Evolutionary conservation across 2,797 vertebrate genomes (phyloP), one percentile per base, ranked within the genome.

Genomic region (Rousettus madagascariensis): DNA sequence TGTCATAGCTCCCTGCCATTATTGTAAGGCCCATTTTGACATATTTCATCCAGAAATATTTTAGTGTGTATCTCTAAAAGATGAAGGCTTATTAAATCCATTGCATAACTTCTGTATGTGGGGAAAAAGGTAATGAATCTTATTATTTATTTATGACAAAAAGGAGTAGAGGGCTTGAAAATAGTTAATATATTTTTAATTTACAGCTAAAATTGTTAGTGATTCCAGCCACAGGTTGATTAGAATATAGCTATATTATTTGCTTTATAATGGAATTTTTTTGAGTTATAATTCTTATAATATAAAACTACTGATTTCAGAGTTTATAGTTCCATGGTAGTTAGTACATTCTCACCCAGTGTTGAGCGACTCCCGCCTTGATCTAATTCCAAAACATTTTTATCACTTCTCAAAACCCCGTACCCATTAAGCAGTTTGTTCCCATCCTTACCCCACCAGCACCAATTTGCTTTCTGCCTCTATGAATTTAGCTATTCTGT

Each of bases 181-280:
- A 43, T 43, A 19, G 36, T 49, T 69, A 71, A 43, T 65, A n/a
- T 74, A 68, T 77, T 92, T 91, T 92, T 33, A 92, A 87, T 61
- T 91, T 82, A 75, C 4, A 86, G 57, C 12, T 53, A n/a, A 86
- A 68, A 74, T 89, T 84, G 38, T 78, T 78, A 65, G 71, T 57
- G 13, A 86, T 65, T 90, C 8, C 49, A 90, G 38, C 38, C 22
- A 16, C 10, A 80, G 46, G 41, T 79, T 86, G 46, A 72, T 85
- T 65, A 85, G 46, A 90, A 89, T 85, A 65, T 30, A 61, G 22
- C 61, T 88, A 28, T 66, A 63, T 55, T 85, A 38, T 84, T 55
- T 92, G 55, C 46, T 92, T 95, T n/a, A 63, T 85, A 65, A 61
- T 89, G 46, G 33, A 82, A 46, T 38, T 12, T 86, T 88, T 22